Percentiles rank a stretch among this genome's conserved stretches.
Conservation (phyloP, 1,140 invertebrate species). For the Thaumetopoea pityocampa region DNA sequence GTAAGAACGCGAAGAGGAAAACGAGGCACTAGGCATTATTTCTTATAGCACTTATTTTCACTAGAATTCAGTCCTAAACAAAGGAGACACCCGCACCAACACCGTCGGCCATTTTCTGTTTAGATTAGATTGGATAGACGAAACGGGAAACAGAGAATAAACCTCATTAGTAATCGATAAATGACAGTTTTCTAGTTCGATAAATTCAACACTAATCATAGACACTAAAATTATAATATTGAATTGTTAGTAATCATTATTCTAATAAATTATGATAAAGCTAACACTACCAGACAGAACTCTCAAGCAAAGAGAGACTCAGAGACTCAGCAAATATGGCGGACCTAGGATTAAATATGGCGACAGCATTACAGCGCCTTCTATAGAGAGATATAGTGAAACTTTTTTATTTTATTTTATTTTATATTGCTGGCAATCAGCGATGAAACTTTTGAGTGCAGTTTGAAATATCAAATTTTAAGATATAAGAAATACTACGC, state of each 20-base stretch:
- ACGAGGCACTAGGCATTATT: slow-evolving; percentile 93
- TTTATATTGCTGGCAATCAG: no score
- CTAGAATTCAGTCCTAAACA: slow-evolving; percentile 78
- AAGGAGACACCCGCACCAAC: slow-evolving; percentile 80
- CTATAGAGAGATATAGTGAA: no score
- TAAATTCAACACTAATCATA: slow-evolving; percentile 59
- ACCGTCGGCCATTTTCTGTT: slow-evolving; percentile 82
- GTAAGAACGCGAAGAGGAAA: slow-evolving; percentile 91
- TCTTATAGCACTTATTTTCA: slow-evolving; percentile 70
- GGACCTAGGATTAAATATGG: slow-evolving; percentile 61
- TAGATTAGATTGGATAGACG: slow-evolving; percentile 72
- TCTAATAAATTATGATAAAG: slow-evolving; percentile 58
- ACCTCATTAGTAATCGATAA: slow-evolving; percentile 48
- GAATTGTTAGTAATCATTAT: slow-evolving; percentile 65
- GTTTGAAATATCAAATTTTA: no score
- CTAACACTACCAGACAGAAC: slow-evolving; percentile 60
- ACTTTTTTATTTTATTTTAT: no score
- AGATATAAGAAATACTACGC: no score
- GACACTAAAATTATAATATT: slow-evolving; percentile 51
- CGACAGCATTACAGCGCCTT: slow-evolving; percentile 47
- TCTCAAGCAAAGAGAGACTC: slow-evolving; percentile 63
- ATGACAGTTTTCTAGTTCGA: slow-evolving; percentile 37
- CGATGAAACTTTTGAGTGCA: no score
- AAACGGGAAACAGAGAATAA: slow-evolving; percentile 62
- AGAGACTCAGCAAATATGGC: slow-evolving; percentile 72